A percentile compares a stretch with the other conserved stretches of the same genome.
These are phyloP conservation scores for Leucophenga maculata DNA, from an alignment of 2,888 invertebrate genomes.

Conservation along the genomic window DNA sequence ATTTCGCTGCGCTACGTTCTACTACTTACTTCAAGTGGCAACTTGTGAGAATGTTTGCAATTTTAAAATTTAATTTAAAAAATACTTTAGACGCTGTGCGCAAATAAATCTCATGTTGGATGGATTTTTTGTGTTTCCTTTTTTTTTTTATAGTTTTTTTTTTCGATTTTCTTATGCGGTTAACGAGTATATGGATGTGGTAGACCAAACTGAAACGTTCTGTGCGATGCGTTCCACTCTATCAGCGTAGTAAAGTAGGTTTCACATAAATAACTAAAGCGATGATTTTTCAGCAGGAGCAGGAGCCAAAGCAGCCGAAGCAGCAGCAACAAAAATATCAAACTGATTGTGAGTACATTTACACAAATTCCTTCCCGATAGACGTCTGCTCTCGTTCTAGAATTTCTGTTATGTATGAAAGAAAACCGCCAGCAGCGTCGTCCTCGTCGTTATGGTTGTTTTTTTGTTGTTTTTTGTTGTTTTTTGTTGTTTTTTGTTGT, in stretches of 20 bases:
- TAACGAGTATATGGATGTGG: neutral
- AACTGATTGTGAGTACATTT: too few species aligned
- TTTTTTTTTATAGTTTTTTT: neutral
- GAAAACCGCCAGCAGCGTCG: too few species aligned
- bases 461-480: too few species aligned
- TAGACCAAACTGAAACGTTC: neutral
- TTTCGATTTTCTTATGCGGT: neutral
- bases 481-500: too few species aligned
- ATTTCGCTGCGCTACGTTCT: too few species aligned
- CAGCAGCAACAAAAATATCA: too few species aligned
- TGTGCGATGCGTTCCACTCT: neutral
- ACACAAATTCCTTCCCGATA: too few species aligned
- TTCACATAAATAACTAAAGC: constrained; percentile 23
- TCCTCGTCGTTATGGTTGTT: too few species aligned
- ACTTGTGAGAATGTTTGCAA: constrained; percentile 9
- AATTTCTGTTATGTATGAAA: too few species aligned
- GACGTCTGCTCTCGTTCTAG: too few species aligned
- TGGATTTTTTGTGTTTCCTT: neutral
- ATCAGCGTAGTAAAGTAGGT: constrained; percentile 6
- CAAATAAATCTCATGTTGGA: constrained; percentile 9
- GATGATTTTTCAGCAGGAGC: neutral
- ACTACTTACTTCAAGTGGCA: too few species aligned
- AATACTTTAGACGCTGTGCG: constrained; percentile 37
- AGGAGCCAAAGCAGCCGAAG: neutral
- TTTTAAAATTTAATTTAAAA: constrained; percentile 49